A percentile compares a stretch with the other conserved stretches of the same genome.
Conservation (phyloP, 1,140 invertebrate species). For the Riptortus pedestris region DNA sequence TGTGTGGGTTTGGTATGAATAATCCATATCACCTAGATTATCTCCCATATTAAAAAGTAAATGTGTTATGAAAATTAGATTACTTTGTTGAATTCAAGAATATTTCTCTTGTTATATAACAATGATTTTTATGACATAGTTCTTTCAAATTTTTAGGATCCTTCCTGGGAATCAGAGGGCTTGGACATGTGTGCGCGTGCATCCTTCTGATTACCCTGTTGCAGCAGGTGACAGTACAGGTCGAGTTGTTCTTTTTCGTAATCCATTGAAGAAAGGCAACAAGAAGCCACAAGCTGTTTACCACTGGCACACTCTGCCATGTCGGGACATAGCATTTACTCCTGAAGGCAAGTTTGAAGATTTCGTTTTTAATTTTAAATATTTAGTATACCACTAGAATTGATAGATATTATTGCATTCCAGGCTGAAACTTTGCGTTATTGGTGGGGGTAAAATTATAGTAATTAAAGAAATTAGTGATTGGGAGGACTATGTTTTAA, state of each 20-base stretch:
- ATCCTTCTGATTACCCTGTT: conserved; percentile 53
- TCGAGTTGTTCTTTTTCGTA: conserved; percentile 44
- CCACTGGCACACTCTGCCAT: conserved; percentile 72
- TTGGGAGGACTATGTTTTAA: too few relatives aligned
- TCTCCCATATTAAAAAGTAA: too few relatives aligned
- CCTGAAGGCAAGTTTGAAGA: conserved; percentile 44
- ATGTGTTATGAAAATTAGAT: too few relatives aligned
- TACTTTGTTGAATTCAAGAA: too few relatives aligned
- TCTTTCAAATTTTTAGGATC: conserved; percentile 33
- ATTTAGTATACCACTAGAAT: background rate
- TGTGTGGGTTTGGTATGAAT: too few relatives aligned
- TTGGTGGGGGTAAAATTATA: too few relatives aligned
- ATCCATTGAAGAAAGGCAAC: conserved; percentile 20
- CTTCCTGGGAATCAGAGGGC: conserved; percentile 38
- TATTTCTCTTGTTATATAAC: too few relatives aligned
- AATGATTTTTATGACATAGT: too few relatives aligned
- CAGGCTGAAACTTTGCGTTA: too few relatives aligned
- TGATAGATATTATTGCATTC: too few relatives aligned
- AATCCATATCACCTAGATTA: too few relatives aligned
- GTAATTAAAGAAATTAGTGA: too few relatives aligned
- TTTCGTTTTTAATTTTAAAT: background rate
- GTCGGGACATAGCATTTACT: conserved; percentile 58
- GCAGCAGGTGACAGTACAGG: conserved; percentile 61
- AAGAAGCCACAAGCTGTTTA: conserved; percentile 44
- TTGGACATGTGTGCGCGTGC: conserved; percentile 57